These are phyloP conservation scores for Orchestes rusci DNA, from an alignment of 2,888 invertebrate species.

Conservation along the genomic window DNA sequence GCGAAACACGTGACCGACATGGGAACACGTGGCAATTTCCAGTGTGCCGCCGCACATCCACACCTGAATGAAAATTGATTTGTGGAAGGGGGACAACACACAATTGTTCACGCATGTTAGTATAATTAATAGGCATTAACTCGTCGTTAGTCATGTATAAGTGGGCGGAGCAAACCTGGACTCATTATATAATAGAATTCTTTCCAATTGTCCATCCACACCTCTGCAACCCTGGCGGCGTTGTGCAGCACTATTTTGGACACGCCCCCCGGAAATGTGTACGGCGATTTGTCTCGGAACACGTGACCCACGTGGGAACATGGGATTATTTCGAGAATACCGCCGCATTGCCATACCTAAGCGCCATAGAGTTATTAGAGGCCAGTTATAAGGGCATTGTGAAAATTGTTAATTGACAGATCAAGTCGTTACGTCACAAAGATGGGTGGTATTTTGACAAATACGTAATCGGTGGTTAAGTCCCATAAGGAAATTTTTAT, in stretches of 20 bases:
- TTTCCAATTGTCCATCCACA: constrained; percentile 99
- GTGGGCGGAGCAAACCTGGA: constrained; percentile 82
- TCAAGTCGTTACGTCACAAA: neutral
- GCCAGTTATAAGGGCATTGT: neutral
- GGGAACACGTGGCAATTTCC: constrained; percentile 91
- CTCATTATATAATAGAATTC: constrained; percentile 98
- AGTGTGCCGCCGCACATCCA: constrained; percentile 97
- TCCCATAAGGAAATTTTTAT: no score
- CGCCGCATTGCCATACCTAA: constrained; percentile 96
- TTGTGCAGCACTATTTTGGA: constrained; percentile 96
- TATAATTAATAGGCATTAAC: no score
- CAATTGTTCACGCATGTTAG: neutral
- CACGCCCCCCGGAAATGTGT: constrained; percentile 98
- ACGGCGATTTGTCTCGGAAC: constrained; percentile 96
- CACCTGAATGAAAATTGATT: no score
- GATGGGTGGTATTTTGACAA: neutral
- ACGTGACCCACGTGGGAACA: constrained; percentile 97
- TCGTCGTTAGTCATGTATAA: no score
- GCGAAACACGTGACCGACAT: constrained; percentile 95
- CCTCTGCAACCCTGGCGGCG: constrained; percentile 96
- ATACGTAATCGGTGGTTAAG: no score
- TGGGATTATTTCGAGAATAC: constrained; percentile 88
- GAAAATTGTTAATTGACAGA: no score
- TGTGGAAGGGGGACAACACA: neutral
- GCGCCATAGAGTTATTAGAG: constrained; percentile 7